phyloP scores from a whole-genome alignment of 2,113 vertebrate species.

The Holacanthus passer region DNA sequence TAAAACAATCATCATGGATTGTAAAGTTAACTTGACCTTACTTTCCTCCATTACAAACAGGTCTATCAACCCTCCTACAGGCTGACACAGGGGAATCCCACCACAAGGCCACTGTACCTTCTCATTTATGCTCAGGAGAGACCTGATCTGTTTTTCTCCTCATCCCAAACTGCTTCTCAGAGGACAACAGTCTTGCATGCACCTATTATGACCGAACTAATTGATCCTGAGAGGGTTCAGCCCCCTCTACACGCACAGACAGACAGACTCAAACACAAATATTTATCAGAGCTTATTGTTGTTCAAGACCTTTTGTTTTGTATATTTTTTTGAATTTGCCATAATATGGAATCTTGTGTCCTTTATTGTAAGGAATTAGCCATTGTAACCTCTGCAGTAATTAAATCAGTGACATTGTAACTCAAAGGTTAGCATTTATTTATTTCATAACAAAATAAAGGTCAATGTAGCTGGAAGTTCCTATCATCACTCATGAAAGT shows the following conservation, averaged over 20 bases:
- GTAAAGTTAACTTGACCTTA: background rate
- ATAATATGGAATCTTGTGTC: background rate
- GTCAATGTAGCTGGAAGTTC: no score
- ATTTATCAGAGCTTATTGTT: slow-evolving; percentile 40
- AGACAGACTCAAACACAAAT: slow-evolving; percentile 37
- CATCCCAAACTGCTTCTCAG: slow-evolving; percentile 11
- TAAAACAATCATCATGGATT: background rate
- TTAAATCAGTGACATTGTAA: background rate
- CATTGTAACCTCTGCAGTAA: background rate
- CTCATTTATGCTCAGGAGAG: slow-evolving; percentile 6
- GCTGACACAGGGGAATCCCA: slow-evolving; percentile 19
- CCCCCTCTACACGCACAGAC: no score
- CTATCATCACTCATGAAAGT: no score
- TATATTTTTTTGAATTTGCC: background rate
- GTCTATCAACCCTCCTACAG: slow-evolving; percentile 1
- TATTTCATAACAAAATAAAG: no score
- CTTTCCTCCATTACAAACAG: slow-evolving; percentile 32
- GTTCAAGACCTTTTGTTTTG: slow-evolving; percentile 10
- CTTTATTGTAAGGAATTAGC: background rate
- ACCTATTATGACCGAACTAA: slow-evolving; percentile 64
- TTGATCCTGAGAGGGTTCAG: slow-evolving; percentile 60
- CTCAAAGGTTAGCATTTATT: background rate
- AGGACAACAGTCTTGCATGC: slow-evolving; percentile 20
- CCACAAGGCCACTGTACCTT: background rate
- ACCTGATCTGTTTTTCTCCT: slow-evolving; percentile 49